Conservation (phyloP, 2,797 vertebrate species). For the Oreochromis grahami region DNA sequence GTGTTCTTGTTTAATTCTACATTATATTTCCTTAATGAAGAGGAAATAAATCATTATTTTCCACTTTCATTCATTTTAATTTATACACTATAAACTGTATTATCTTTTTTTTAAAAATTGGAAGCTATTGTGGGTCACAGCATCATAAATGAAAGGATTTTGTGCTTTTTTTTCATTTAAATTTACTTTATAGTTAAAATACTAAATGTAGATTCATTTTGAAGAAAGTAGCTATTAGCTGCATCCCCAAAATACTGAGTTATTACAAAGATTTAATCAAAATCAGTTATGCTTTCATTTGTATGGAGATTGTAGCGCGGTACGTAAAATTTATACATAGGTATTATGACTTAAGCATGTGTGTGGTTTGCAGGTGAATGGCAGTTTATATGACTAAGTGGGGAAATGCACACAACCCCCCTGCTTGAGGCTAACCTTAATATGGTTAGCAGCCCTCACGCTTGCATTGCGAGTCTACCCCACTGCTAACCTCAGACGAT, state of each 20-base stretch:
- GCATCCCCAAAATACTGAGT: background rate
- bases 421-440: constrained; percentile 55
- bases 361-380: constrained; percentile 59
- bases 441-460: constrained; percentile 58
- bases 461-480: constrained; percentile 13
- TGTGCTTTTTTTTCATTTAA: background rate
- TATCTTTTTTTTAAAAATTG: rapidly evolving
- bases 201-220: background rate
- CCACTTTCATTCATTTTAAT: background rate
- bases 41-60: background rate
- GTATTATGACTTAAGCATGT: background rate
- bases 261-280: background rate
- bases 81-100: background rate
- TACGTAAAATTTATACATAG: background rate
- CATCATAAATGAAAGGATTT: background rate
- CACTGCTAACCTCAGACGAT: constrained; percentile 64
- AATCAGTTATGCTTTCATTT: background rate
- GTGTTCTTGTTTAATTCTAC: background rate
- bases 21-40: background rate
- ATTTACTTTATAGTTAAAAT: background rate
- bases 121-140: background rate
- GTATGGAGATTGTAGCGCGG: background rate
- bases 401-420: constrained; percentile 33
- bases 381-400: constrained; percentile 55
- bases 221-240: background rate